phyloP scores from a whole-genome alignment of 2,113 vertebrate genomes.

The Mesembrinibis cayennensis region DNA sequence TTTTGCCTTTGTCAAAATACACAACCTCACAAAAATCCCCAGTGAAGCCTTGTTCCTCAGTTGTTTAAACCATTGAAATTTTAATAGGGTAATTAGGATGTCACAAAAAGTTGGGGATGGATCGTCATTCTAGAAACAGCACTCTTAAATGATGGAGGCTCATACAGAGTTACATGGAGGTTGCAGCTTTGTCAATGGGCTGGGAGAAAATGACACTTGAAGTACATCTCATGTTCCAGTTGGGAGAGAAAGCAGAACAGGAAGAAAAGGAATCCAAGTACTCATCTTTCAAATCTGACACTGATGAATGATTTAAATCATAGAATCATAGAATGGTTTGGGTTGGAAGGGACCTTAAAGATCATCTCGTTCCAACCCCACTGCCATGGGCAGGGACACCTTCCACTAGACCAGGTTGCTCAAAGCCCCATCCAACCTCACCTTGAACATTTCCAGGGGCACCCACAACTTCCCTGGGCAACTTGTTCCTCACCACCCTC shows the following conservation, averaged over 20 bases:
- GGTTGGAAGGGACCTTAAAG: too few species aligned
- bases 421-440: too few species aligned
- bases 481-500: too few species aligned
- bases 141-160: neutral
- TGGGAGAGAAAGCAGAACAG: neutral
- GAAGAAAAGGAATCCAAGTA: neutral
- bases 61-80: accelerated
- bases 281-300: neutral
- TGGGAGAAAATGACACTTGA: neutral
- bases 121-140: accelerated
- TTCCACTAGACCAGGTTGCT: too few species aligned
- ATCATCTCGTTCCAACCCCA: too few species aligned
- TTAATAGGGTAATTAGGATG: neutral
- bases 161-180: accelerated
- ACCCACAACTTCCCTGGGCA: too few species aligned
- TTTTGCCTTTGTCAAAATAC: neutral
- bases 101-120: neutral
- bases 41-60: neutral
- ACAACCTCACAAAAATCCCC: neutral
- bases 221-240: neutral
- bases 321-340: too few species aligned
- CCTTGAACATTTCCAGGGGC: too few species aligned
- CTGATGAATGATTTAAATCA: neutral
- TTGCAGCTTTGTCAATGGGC: neutral
- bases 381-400: too few species aligned